Conservation (phyloP, 2,113 vertebrate genomes). For the Eptesicus fuscus region DNA sequence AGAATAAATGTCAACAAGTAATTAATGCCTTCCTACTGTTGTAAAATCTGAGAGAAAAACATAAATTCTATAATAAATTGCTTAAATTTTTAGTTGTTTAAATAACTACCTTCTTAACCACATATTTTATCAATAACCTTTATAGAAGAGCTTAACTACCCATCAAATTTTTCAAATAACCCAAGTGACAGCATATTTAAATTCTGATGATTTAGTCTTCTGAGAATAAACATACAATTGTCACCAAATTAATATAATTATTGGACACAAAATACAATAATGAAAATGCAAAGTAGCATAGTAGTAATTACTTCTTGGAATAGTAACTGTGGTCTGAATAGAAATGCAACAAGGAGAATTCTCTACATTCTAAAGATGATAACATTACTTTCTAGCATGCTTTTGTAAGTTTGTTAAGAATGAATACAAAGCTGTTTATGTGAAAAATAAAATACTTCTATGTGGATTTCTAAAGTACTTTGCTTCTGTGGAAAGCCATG, state of each 20-base stretch:
- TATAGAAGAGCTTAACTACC: conserved; percentile 1
- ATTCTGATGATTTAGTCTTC: not conserved
- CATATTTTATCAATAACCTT: conserved; percentile 22
- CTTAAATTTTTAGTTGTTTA: not conserved
- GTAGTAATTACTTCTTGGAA: not conserved
- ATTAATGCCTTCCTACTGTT: not conserved
- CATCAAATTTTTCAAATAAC: not conserved
- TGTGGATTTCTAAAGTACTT: conserved; percentile 27
- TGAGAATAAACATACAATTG: conserved; percentile 28
- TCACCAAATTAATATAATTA: not conserved
- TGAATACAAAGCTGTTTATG: not conserved
- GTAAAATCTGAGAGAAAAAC: conserved; percentile 6
- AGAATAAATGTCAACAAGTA: not conserved
- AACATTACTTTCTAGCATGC: not conserved
- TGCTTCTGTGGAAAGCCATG: not conserved
- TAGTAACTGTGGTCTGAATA: not conserved
- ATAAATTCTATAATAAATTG: not conserved
- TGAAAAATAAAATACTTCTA: conserved; percentile 6
- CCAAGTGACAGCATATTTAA: not conserved
- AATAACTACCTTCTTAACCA: not conserved
- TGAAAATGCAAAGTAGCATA: not conserved
- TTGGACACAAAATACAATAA: conserved; percentile 1
- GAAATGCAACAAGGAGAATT: conserved; percentile 6
- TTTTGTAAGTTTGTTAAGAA: conserved; percentile 11
- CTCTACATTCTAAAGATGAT: not conserved